phyloP scores from a whole-genome alignment of 2,113 vertebrate genomes.

The Platichthys flesus region DNA sequence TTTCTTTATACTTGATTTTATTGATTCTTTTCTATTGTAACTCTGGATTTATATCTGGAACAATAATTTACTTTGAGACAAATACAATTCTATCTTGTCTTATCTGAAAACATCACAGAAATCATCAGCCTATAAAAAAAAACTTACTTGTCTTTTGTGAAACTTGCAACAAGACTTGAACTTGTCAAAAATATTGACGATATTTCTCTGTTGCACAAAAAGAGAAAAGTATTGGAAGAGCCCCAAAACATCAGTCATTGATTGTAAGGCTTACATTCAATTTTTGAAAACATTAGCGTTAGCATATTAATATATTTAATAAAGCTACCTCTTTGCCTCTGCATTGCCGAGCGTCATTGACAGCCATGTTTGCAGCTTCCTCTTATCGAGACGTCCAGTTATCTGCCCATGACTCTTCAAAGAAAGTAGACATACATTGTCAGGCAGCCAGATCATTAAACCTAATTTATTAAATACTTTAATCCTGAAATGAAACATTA shows the following conservation, averaged over 20 bases:
- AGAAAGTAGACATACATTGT: conserved; percentile 1
- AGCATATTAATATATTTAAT: no score
- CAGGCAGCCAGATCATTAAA: neutral
- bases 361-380: conserved; percentile 69
- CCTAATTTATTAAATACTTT: neutral
- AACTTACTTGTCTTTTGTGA: conserved; percentile 72
- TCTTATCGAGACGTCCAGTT: conserved; percentile 57
- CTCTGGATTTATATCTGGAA: no score
- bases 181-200: conserved; percentile 63
- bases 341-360: conserved; percentile 10
- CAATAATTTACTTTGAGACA: no score
- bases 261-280: no score
- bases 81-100: neutral
- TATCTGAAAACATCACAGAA: neutral
- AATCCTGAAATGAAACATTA: neutral
- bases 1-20: no score
- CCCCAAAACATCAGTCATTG: neutral
- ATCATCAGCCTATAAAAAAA: neutral
- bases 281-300: neutral
- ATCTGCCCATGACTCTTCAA: conserved; percentile 41
- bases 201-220: conserved; percentile 69
- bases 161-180: conserved; percentile 78
- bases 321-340: conserved; percentile 50
- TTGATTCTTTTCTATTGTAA: no score
- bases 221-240: neutral